Evolutionary conservation across 2,888 invertebrate genomes (phyloP), one percentile per base, ranked within the genome.

Genomic region (Diachrysia chrysitis): DNA sequence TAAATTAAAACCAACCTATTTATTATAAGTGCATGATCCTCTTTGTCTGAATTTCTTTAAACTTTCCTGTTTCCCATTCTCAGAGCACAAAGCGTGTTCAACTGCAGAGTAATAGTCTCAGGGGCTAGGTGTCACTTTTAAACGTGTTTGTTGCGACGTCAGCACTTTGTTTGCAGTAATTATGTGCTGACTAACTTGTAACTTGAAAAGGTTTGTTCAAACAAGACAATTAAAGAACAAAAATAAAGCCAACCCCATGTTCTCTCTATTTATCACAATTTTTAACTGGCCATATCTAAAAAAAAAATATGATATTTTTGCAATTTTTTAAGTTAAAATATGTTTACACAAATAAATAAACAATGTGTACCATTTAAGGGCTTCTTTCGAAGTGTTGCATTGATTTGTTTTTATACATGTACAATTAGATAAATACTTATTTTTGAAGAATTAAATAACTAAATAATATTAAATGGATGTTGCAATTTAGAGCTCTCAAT

Each of bases 91-190:
- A 59, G 25, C 25, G 48, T 59, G 65, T 71, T 71, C 21, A 51
- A 56, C 56, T 51, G 32, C 51, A 19, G 19, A 48, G 42, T 71
- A 65, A 55, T 42, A 19, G 48, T 70, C 51, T 71, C 58, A 42
- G 55, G 64, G 58, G 56, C 48, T 42, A 51, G 55, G 65, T 70
- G 72, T 64, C 58, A 71, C 72, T 71, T 70, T 48, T 9, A 46
- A 23, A 35, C 58, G 21, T 54, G 58, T 63, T 58, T 70, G 54
- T 23, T 51, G 3, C 54, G 25, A 25, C 54, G 54, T 54, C 35
- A 12, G 17, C 21, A 37, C 57, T 57, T 14, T 57, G 35, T 57
- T 19, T 35, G 16, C 29, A 29, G 17, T 42, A 42, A 42, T 42
- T 42, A n/a, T 42, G n/a, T 42, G 42, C 21, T 21, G 19, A 51